A percentile compares a stretch with the other conserved stretches of the same genome.
These are phyloP conservation scores for Cichlasoma orientale DNA, from an alignment of 2,797 vertebrate species.

Conservation along the genomic window DNA sequence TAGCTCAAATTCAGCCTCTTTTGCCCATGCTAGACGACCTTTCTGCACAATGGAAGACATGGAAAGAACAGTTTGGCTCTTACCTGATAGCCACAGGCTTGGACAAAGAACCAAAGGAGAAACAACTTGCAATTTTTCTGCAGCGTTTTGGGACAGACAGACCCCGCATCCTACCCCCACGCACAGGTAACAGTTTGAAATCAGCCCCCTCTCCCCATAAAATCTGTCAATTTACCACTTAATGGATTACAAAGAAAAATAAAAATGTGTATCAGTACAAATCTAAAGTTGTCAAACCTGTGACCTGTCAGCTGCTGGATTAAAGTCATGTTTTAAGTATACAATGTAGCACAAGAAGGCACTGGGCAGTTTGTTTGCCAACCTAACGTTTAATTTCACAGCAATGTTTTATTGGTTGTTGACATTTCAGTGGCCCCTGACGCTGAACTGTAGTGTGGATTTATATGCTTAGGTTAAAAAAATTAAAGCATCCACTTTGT, in stretches of 20 bases:
- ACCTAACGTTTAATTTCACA: background rate
- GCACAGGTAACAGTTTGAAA: constrained; percentile 67
- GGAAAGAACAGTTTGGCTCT: constrained; percentile 77
- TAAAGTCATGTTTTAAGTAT: background rate
- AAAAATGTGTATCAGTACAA: background rate
- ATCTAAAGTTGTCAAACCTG: background rate
- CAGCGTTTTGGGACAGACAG: constrained; percentile 72
- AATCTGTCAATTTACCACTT: background rate
- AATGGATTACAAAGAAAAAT: background rate
- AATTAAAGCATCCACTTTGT: constrained; percentile 39
- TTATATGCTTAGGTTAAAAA: background rate
- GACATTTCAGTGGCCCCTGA: background rate
- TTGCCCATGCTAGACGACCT: constrained; percentile 66
- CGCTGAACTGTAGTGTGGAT: background rate
- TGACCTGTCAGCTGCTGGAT: background rate
- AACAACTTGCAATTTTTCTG: constrained; percentile 77
- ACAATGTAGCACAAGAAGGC: background rate
- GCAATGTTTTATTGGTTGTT: background rate
- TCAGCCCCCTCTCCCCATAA: constrained; percentile 3
- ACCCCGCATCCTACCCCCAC: constrained; percentile 69
- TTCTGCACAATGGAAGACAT: constrained; percentile 71
- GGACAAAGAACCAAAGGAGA: constrained; percentile 79
- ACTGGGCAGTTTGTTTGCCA: background rate
- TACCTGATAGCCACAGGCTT: constrained; percentile 75
- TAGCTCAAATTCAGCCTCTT: constrained; percentile 72